Percentiles rank a stretch among this genome's conserved stretches.
Conservation (phyloP, 1,140 invertebrate species). For the Cydia strobilella region DNA sequence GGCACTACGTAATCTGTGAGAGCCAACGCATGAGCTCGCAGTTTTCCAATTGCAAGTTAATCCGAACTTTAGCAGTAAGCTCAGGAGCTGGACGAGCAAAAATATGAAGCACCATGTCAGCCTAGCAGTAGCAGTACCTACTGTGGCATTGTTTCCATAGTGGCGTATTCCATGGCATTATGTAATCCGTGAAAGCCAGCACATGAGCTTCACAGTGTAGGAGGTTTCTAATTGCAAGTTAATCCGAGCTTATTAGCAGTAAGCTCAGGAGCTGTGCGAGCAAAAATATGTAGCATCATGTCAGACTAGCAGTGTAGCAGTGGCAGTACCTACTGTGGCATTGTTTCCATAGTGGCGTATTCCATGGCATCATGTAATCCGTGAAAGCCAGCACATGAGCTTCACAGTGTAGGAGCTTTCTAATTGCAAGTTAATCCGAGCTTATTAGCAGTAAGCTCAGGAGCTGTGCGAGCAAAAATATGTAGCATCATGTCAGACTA, state of each 20-base stretch:
- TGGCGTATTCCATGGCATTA: not conserved
- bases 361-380: not conserved
- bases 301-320: not conserved
- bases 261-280: not conserved
- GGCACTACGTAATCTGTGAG: not conserved
- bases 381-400: not conserved
- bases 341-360: not conserved
- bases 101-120: constrained; percentile 1
- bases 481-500: not conserved
- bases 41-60: constrained; percentile 45
- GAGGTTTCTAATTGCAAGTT: constrained; percentile 46
- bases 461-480: constrained; percentile 17
- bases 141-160: not conserved
- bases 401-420: constrained; percentile 34
- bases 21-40: not conserved
- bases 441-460: constrained; percentile 28
- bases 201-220: constrained; percentile 14
- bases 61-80: constrained; percentile 33
- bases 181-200: not conserved
- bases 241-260: constrained; percentile 37
- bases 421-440: constrained; percentile 46
- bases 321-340: too few species aligned
- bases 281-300: constrained; percentile 16
- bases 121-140: too few species aligned
- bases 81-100: not conserved